Conservation (phyloP, 2,797 vertebrate genomes). For the Oophaga sylvatica region DNA sequence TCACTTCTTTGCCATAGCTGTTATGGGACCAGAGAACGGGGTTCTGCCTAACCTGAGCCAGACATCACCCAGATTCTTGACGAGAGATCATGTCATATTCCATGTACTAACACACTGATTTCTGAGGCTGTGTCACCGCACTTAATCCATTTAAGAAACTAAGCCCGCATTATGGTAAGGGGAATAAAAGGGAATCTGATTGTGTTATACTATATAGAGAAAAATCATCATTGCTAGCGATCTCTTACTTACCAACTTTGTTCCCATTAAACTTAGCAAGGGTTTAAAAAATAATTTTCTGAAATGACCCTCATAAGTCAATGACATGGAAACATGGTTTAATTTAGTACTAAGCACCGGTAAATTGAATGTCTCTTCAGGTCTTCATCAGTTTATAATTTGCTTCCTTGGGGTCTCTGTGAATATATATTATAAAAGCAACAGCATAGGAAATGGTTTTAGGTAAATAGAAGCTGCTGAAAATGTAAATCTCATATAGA, state of each 20-base stretch:
- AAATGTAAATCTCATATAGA: slow-evolving; percentile 55
- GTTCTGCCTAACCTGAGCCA: too few species aligned
- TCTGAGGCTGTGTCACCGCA: too few species aligned
- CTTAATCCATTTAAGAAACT: neutral
- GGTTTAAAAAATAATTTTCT: slow-evolving; percentile 61
- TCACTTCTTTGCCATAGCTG: too few species aligned
- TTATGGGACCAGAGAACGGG: too few species aligned
- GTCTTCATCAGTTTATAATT: slow-evolving; percentile 58
- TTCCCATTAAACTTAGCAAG: slow-evolving; percentile 49
- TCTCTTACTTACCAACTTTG: slow-evolving; percentile 30
- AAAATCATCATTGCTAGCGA: neutral
- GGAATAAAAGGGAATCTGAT: neutral
- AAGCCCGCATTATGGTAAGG: neutral
- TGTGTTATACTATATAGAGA: neutral
- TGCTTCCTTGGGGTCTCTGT: slow-evolving; percentile 57
- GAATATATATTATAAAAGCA: slow-evolving; percentile 50
- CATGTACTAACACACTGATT: too few species aligned
- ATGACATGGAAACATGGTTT: slow-evolving; percentile 63
- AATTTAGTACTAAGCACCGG: slow-evolving; percentile 60
- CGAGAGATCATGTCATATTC: too few species aligned
- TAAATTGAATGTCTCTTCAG: slow-evolving; percentile 62
- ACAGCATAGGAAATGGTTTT: slow-evolving; percentile 60
- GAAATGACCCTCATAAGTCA: slow-evolving; percentile 59
- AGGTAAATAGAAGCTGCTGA: slow-evolving; percentile 42
- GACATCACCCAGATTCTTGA: too few species aligned